Percentiles rank a stretch among this genome's conserved stretches.
These are phyloP conservation scores for Scrobipalpa atriplicella DNA, from an alignment of 2,888 invertebrate genomes.

Conservation along the genomic window DNA sequence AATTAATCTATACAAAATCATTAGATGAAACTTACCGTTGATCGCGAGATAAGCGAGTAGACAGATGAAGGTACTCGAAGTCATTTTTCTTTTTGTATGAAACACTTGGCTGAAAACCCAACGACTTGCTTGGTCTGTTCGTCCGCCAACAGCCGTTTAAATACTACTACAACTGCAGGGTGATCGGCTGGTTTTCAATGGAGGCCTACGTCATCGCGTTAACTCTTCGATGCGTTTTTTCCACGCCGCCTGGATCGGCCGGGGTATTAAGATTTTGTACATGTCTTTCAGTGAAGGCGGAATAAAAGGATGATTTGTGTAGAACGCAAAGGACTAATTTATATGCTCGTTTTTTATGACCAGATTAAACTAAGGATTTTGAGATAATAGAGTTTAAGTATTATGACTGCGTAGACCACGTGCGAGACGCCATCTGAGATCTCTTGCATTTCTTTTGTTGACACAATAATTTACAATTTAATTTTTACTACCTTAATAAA, in stretches of 20 bases:
- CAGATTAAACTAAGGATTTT: background rate
- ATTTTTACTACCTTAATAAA: too few relatives aligned
- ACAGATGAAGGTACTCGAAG: conserved; percentile 45
- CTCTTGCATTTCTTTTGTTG: too few relatives aligned
- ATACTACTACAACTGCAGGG: conserved; percentile 69
- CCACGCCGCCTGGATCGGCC: conserved; percentile 3
- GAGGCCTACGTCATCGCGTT: conserved; percentile 63
- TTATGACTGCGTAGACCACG: background rate
- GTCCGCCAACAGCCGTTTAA: conserved; percentile 68
- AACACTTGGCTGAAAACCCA: conserved; percentile 36
- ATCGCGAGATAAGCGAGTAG: conserved; percentile 62
- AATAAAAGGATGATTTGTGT: background rate
- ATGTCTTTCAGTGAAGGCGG: background rate
- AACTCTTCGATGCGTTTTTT: conserved; percentile 54
- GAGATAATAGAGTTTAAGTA: background rate
- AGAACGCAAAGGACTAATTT: background rate
- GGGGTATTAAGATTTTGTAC: background rate
- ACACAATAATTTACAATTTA: too few relatives aligned
- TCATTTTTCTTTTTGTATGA: conserved; percentile 53
- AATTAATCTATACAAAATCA: conserved; percentile 3
- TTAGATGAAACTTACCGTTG: conserved; percentile 61
- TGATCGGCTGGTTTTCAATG: conserved; percentile 71
- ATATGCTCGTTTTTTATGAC: conserved; percentile 1
- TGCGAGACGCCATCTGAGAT: background rate
- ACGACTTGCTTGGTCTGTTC: conserved; percentile 57